Percentiles rank a stretch among this genome's conserved stretches.
phyloP scores from a whole-genome alignment of 2,113 vertebrate species.

The Asarcornis scutulata region DNA sequence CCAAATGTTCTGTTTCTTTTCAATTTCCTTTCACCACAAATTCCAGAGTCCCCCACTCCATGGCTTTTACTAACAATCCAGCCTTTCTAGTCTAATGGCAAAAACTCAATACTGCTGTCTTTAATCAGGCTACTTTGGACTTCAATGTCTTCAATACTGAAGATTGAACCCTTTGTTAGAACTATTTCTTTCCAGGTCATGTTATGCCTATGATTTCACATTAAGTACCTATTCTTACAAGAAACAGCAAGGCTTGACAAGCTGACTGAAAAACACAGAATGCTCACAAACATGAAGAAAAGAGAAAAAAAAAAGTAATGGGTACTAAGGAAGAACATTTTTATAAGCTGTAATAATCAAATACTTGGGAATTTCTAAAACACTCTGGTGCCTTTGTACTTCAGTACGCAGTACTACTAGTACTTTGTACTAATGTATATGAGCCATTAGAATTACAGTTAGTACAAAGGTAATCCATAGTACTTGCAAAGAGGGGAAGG shows the following conservation, averaged over 20 bases:
- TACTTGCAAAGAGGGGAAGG: not conserved
- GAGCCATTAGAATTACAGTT: not conserved
- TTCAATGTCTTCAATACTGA: constrained; percentile 66
- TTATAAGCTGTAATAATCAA: not conserved
- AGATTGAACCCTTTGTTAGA: constrained; percentile 71
- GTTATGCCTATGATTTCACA: not conserved
- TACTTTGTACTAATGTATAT: not conserved
- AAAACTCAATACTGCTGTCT: constrained; percentile 78
- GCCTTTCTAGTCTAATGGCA: constrained; percentile 82
- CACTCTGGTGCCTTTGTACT: not conserved
- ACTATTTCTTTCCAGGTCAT: constrained; percentile 15
- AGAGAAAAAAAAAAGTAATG: not conserved
- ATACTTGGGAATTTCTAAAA: not conserved
- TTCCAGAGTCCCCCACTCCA: constrained; percentile 74
- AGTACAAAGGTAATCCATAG: not conserved
- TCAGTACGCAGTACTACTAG: no score
- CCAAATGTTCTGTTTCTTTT: constrained; percentile 88
- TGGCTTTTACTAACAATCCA: constrained; percentile 80
- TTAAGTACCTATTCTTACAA: constrained; percentile 8
- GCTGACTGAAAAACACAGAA: not conserved
- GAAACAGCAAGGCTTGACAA: constrained; percentile 10
- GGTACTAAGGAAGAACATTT: not conserved
- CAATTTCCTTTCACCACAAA: constrained; percentile 89
- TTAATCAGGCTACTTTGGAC: constrained; percentile 79
- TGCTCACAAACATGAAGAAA: not conserved